Evolutionary conservation across 1,140 invertebrate genomes (phyloP), one percentile per base, ranked within the genome.

Genomic region (Drosophila arawakana): DNA sequence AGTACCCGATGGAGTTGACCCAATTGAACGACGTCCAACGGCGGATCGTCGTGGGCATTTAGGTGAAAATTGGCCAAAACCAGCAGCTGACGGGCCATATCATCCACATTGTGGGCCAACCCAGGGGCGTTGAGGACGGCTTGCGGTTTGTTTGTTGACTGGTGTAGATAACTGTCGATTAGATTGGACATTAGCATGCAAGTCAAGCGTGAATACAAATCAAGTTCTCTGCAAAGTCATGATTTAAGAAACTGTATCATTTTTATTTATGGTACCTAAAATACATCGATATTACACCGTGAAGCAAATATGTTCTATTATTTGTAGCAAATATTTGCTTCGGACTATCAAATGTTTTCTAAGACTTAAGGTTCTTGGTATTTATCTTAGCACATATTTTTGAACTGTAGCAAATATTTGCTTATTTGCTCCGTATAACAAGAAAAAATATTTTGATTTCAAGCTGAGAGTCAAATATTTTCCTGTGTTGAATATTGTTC

Each of bases 141-240:
- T 47, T 6, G 13, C 10, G 58, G 15, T 50, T 62, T 35, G 55
- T 46, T 2, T 25, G 44, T 72, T n/a, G 65, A 50, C 68, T 84
- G 80, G 72, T 89, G 85, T n/a, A 35, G 71, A 80, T 81, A 89
- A 58, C 84, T 89, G 58, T 54, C 46, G 65, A 49, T 55, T 47
- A 67, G 65, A 69, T 21, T 55, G 30, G 18, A 73, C 52, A 90
- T 89, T 84, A 89, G 80, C 52, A 71, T 83, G 67, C 73, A 59
- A 52, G 61, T 80, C 73, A 46, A 95, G 95, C 3, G 80, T 72
- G 18, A 93, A 93, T 0, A 93, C 13, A 57, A 57, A 57, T 44
- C 2, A 18, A 15, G 3, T 59, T 43, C n/a, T 41, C 39, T 43
- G 11, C 41, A 44, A 13, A 43, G 37, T 25, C 39, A 15, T n/a